phyloP scores from a whole-genome alignment of 2,888 invertebrate species.

The Girardia tigrina region DNA sequence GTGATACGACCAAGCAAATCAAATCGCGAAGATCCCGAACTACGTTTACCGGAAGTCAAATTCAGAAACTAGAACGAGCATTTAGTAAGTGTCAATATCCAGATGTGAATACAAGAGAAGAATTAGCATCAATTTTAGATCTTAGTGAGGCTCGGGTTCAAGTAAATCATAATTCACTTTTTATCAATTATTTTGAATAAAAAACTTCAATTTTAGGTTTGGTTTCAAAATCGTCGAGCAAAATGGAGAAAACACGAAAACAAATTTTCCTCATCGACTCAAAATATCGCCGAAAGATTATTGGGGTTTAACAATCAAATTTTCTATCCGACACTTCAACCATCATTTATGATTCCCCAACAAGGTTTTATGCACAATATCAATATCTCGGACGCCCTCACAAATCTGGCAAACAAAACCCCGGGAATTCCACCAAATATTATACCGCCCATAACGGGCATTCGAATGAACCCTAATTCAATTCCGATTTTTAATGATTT shows the following conservation, averaged over 20 bases:
- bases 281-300: not conserved
- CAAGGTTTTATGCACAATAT: not conserved
- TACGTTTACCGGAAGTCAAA: constrained; percentile 84
- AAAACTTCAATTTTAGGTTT: too few relatives aligned
- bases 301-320: not conserved
- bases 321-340: not conserved
- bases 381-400: not conserved
- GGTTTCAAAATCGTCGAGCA: constrained; percentile 27
- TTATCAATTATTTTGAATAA: too few relatives aligned
- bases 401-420: not conserved
- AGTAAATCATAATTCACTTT: too few relatives aligned
- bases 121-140: constrained; percentile 73
- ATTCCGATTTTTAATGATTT: not conserved
- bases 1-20: not conserved
- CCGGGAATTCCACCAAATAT: not conserved
- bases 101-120: constrained; percentile 83
- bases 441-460: not conserved
- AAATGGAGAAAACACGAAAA: constrained; percentile 37
- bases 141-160: constrained; percentile 84
- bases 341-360: not conserved
- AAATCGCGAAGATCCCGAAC: constrained; percentile 65
- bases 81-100: constrained; percentile 93
- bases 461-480: not conserved
- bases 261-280: not conserved
- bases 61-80: constrained; percentile 79